phyloP scores from a whole-genome alignment of 2,888 invertebrate species.

The Therioaphis trifolii region DNA sequence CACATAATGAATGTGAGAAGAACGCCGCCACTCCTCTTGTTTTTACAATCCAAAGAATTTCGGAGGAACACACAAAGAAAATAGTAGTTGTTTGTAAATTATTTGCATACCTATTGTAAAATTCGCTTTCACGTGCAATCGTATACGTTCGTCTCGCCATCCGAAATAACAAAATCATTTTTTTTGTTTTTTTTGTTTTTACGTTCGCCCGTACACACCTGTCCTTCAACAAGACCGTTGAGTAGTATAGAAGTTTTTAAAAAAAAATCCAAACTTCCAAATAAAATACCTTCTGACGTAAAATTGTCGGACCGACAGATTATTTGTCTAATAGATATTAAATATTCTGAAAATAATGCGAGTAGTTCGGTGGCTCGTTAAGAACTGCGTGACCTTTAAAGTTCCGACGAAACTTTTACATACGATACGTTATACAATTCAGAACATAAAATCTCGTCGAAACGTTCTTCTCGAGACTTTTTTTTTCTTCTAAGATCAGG shows the following conservation, averaged over 20 bases:
- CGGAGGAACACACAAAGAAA: not conserved
- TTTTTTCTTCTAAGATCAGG: not conserved
- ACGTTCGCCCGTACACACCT: too few species aligned
- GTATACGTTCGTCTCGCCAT: too few species aligned
- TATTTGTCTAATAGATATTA: not conserved
- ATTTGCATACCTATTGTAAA: not conserved
- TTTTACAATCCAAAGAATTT: conserved; percentile 1
- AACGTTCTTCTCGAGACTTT: not conserved
- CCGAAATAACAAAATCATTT: too few species aligned
- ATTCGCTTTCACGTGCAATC: not conserved
- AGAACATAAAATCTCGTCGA: not conserved
- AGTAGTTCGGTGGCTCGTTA: not conserved
- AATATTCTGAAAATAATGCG: not conserved
- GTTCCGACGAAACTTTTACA: not conserved
- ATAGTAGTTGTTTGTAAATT: not conserved
- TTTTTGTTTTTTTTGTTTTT: too few species aligned
- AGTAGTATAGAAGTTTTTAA: too few species aligned
- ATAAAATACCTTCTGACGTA: too few species aligned
- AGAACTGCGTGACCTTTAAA: not conserved
- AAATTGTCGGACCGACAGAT: too few species aligned
- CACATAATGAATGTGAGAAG: conserved; percentile 19
- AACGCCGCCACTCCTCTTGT: not conserved
- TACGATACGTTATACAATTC: not conserved
- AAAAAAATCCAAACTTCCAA: too few species aligned
- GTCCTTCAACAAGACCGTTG: too few species aligned